Evolutionary conservation across 2,888 invertebrate species (phyloP), one percentile per base, ranked within the genome.

Genomic region (Omphaloscelis lunosa): DNA sequence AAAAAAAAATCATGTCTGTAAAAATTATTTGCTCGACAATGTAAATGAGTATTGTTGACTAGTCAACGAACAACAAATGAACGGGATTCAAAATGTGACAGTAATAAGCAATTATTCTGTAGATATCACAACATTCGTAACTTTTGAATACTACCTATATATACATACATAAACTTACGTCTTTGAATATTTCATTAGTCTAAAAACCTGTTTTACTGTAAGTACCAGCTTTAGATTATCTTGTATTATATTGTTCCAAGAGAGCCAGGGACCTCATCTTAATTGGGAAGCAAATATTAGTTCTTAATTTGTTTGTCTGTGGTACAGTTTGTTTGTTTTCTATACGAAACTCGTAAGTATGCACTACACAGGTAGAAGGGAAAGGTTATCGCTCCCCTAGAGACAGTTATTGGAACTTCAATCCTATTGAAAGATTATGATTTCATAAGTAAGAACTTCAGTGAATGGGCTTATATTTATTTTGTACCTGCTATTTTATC

Each of bases 241-340:
- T 20, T 58, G 39, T 41, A 27, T 27, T 41, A 20, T 27, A 12
- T 17, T 34, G n/a, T 34, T 63, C 15, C 29, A 45, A 51, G 23
- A 29, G 11, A n/a, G 48, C 56, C 23, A 51, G 6, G 81, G 23
- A 63, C 15, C 6, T 56, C 59, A 45, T 66, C 20, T 15, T 74
- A 79, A 79, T 74, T 80, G 75, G 53, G 2, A 39, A 58, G 15
- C 17, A 80, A 79, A 66, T 48, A 66, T 56, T 29, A 48, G 75
- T 66, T 81, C 41, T 39, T 39, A 23, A n/a, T 41, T n/a, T 61
- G 48, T 71, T 70, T 34, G 67, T 39, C 9, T 53, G 20, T 15
- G 48, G 48, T 29, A 27, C 15, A 56, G 63, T 63, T 51, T 39
- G 48, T 77, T 77, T 65, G 23, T 65, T 68, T 69, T 63, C 45